Conservation (phyloP, 1,140 invertebrate genomes). For the Drosophila repleta region DNA sequence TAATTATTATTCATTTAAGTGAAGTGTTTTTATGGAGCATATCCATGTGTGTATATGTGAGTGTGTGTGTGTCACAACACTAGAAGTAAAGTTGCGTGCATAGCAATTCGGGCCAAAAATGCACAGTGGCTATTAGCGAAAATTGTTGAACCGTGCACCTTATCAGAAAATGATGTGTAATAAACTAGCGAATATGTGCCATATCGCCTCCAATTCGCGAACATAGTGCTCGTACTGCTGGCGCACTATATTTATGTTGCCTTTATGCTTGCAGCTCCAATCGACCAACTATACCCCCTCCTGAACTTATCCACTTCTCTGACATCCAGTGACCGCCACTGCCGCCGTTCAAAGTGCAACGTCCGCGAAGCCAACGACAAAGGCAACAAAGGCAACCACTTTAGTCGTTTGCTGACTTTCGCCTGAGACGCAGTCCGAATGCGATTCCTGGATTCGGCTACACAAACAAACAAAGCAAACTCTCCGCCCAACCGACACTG, state of each 20-base stretch:
- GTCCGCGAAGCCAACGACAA: slow-evolving; percentile 41
- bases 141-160: slow-evolving; percentile 30
- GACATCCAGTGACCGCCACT: slow-evolving; percentile 52
- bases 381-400: slow-evolving; percentile 56
- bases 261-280: slow-evolving; percentile 66
- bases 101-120: slow-evolving; percentile 54
- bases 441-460: slow-evolving; percentile 36
- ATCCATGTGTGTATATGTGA: slow-evolving; percentile 14
- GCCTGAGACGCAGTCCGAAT: slow-evolving; percentile 37
- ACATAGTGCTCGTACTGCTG: too few relatives aligned
- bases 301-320: neutral
- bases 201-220: slow-evolving; percentile 9
- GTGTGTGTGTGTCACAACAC: slow-evolving; percentile 33
- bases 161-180: slow-evolving; percentile 64
- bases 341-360: slow-evolving; percentile 63
- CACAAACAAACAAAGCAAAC: slow-evolving; percentile 31
- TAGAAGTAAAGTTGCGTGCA: slow-evolving; percentile 62
- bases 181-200: slow-evolving; percentile 56
- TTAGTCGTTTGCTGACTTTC: slow-evolving; percentile 64
- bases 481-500: slow-evolving; percentile 3
- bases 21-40: slow-evolving; percentile 44
- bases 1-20: slow-evolving; percentile 60
- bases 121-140: slow-evolving; percentile 57
- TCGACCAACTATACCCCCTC: neutral
- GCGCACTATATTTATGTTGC: slow-evolving; percentile 50